phyloP scores from a whole-genome alignment of 2,797 vertebrate species.

The Propithecus perrieri region DNA sequence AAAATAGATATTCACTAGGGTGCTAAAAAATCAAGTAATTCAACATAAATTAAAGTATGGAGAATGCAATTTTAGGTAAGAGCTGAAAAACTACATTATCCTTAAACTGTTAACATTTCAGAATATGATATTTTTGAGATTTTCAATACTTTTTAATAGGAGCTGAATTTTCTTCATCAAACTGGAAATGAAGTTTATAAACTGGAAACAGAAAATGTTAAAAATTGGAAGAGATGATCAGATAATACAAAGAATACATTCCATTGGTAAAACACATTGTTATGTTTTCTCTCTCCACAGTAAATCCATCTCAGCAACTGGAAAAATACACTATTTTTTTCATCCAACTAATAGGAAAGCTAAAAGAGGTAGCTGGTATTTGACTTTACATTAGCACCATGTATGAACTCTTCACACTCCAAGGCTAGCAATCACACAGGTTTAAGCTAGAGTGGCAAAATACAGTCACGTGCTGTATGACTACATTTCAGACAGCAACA shows the following conservation, averaged over 20 bases:
- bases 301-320: neutral
- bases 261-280: neutral
- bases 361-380: neutral
- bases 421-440: neutral
- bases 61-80: neutral
- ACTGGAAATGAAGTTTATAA: conserved; percentile 23
- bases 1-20: neutral
- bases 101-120: conserved; percentile 42
- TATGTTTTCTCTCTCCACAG: neutral
- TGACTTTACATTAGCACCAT: neutral
- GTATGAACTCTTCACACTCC: neutral
- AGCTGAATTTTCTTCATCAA: conserved; percentile 41
- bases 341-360: neutral
- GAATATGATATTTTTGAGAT: neutral
- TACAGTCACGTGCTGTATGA: neutral
- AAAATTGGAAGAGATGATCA: neutral
- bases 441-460: neutral
- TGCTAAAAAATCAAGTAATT: conserved; percentile 14
- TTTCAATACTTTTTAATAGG: conserved; percentile 11
- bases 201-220: conserved; percentile 24
- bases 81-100: conserved; percentile 45
- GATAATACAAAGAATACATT: neutral
- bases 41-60: neutral
- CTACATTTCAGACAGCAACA: neutral
- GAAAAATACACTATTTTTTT: conserved; percentile 21